Conservation (phyloP, 1,140 invertebrate genomes). For the Pseudomyrmex flavicornis region DNA sequence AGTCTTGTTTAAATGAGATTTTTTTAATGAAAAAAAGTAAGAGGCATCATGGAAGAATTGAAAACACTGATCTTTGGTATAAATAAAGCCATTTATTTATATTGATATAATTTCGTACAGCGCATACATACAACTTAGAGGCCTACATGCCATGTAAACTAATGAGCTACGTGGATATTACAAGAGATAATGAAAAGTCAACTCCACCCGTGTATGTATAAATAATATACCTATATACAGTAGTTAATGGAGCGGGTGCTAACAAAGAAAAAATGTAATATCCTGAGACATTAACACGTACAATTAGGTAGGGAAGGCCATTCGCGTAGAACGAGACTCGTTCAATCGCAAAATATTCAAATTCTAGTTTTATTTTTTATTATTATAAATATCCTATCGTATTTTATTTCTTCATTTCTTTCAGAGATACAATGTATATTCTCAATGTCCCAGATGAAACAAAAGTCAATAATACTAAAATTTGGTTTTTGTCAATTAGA, state of each 20-base stretch:
- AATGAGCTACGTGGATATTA: conserved; percentile 63
- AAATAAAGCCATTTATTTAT: conserved; percentile 62
- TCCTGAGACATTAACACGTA: conserved; percentile 77
- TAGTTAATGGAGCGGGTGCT: conserved; percentile 56
- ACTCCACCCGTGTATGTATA: conserved; percentile 53
- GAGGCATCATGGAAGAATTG: not conserved
- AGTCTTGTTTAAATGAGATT: no score
- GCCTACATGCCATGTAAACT: conserved; percentile 35
- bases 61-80: not conserved
- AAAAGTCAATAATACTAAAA: no score
- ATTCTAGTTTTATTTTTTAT: no score
- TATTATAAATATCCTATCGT: no score
- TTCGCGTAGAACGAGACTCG: conserved; percentile 9
- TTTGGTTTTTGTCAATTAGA: no score
- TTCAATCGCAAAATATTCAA: conserved; percentile 23
- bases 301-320: conserved; percentile 60
- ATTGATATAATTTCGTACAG: conserved; percentile 65
- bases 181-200: conserved; percentile 15
- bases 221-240: conserved; percentile 76
- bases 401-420: no score
- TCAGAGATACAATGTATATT: no score
- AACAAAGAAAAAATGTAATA: conserved; percentile 59
- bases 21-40: not conserved
- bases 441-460: no score
- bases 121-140: conserved; percentile 74